Evolutionary conservation across 1,140 invertebrate species (phyloP).

Genomic region (Dendrolimus kikuchii): DNA sequence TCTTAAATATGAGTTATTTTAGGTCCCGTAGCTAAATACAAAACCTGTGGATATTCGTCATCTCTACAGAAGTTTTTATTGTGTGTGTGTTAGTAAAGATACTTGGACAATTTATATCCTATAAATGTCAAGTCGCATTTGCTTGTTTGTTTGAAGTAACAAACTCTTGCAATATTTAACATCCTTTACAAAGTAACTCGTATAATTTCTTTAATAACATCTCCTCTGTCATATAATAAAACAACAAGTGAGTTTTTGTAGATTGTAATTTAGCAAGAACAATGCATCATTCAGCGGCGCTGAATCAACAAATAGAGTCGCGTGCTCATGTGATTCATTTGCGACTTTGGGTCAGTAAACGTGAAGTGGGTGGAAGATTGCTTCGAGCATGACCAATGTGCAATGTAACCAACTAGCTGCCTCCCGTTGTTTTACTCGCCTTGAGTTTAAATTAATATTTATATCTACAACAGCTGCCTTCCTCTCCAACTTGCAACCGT

Average conservation of each 20-base stretch:
- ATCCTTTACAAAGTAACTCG: neutral
- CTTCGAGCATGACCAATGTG: neutral
- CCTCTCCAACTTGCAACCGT: neutral
- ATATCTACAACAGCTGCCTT: no score
- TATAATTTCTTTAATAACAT: neutral
- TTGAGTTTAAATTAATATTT: no score
- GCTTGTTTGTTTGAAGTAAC: no score
- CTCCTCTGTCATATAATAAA: neutral
- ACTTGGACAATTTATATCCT: no score
- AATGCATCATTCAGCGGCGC: constrained; percentile 21
- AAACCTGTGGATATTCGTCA: no score
- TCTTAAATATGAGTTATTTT: no score
- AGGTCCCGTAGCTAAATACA: no score
- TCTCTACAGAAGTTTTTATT: no score
- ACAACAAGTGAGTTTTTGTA: constrained; percentile 5
- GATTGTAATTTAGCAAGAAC: constrained; percentile 13
- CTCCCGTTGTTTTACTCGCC: neutral
- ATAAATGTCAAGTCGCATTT: no score
- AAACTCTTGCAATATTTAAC: no score
- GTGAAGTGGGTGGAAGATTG: constrained; percentile 6
- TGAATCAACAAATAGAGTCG: constrained; percentile 21
- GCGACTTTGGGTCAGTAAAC: constrained; percentile 6
- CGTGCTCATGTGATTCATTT: constrained; percentile 18
- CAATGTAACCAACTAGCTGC: neutral
- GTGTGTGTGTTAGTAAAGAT: no score